phyloP scores from a whole-genome alignment of 2,113 vertebrate species.

The Anas platyrhynchos region DNA sequence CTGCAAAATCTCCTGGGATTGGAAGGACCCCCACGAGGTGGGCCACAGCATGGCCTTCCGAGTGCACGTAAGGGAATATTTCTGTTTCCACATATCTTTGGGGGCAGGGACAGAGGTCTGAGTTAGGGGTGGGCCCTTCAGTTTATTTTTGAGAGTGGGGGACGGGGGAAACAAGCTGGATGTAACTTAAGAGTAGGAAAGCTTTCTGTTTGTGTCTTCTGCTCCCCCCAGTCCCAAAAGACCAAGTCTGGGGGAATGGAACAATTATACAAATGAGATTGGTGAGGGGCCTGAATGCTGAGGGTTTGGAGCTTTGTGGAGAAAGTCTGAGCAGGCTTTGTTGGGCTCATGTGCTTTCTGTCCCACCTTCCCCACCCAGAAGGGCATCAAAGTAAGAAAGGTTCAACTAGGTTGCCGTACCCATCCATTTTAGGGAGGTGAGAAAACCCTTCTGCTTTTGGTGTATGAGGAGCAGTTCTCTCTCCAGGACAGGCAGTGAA shows the following conservation, averaged over 20 bases:
- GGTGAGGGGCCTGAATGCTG: background rate
- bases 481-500: background rate
- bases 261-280: background rate
- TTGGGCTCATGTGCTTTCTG: background rate
- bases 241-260: background rate
- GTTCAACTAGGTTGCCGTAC: background rate
- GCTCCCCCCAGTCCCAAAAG: background rate
- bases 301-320: background rate
- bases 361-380: background rate
- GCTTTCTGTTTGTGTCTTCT: background rate
- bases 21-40: slow-evolving; percentile 98
- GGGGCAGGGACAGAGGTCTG: background rate
- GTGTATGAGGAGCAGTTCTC: background rate
- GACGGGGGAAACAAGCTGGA: background rate
- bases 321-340: background rate
- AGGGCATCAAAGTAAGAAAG: background rate
- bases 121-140: background rate
- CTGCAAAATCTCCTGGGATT: slow-evolving; percentile 97
- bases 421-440: background rate
- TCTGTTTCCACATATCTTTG: slow-evolving; percentile 65
- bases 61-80: slow-evolving; percentile 89
- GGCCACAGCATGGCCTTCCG: slow-evolving; percentile 98
- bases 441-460: background rate
- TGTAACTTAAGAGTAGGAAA: background rate
- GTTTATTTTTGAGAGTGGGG: too few species aligned